Evolutionary conservation across 2,113 vertebrate species (phyloP).

Genomic region (Nipponia nippon): DNA sequence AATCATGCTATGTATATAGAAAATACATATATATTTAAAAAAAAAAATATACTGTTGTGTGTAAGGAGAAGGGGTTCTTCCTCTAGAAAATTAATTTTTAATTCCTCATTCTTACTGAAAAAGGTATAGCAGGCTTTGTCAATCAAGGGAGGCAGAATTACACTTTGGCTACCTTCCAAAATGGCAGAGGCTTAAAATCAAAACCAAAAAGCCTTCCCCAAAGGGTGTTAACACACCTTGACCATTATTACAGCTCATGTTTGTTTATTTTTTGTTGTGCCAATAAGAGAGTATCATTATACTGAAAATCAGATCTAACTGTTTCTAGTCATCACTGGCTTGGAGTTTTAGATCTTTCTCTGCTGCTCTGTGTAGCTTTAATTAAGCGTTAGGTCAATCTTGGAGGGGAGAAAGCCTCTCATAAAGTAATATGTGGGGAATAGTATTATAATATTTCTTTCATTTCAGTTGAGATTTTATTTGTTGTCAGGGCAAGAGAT

Average conservation of each 20-base stretch:
- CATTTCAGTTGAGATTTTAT: background rate
- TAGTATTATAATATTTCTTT: background rate
- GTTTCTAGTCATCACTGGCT: slow-evolving; percentile 40
- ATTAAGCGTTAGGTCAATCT: slow-evolving; percentile 58
- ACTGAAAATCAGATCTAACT: slow-evolving; percentile 43
- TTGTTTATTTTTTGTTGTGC: slow-evolving; percentile 1
- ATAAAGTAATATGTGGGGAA: slow-evolving; percentile 25
- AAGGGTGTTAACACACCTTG: slow-evolving; percentile 45
- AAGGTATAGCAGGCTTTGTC: slow-evolving; percentile 53
- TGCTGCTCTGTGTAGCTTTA: slow-evolving; percentile 50
- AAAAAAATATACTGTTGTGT: background rate
- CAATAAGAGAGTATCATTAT: slow-evolving; percentile 29
- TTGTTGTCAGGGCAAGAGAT: background rate
- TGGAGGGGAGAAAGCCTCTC: slow-evolving; percentile 11
- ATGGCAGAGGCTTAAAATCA: slow-evolving; percentile 53
- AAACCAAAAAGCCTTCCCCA: background rate
- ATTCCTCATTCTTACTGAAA: slow-evolving; percentile 14
- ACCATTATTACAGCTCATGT: background rate
- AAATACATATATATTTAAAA: background rate
- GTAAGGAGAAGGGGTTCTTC: background rate
- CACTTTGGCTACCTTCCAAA: slow-evolving; percentile 47
- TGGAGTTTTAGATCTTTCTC: slow-evolving; percentile 32
- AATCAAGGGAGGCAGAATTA: slow-evolving; percentile 46
- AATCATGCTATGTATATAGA: background rate
- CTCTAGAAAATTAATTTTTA: slow-evolving; percentile 1